Conservation (phyloP, 1,140 invertebrate genomes). For the Aradophagus sp. region DNA sequence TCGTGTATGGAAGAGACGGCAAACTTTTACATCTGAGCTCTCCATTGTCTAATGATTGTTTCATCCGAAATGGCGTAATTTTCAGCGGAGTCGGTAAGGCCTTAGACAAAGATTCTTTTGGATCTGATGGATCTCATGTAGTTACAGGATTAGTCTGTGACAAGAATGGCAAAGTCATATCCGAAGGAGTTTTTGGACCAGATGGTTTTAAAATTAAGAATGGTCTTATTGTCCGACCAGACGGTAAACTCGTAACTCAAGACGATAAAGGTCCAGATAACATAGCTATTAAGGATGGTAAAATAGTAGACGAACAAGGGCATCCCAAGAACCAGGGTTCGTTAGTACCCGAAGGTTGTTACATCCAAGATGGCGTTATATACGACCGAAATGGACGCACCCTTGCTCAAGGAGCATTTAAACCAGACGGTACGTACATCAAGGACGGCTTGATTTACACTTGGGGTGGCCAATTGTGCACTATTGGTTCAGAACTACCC, state of each 20-base stretch:
- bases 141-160: constrained; percentile 65
- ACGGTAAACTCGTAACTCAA: constrained; percentile 67
- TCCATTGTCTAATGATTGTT: constrained; percentile 64
- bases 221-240: constrained; percentile 66
- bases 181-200: constrained; percentile 67
- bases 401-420: constrained; percentile 69
- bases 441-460: constrained; percentile 68
- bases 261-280: constrained; percentile 68
- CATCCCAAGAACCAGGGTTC: constrained; percentile 66
- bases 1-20: constrained; percentile 66
- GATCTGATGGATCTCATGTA: constrained; percentile 70
- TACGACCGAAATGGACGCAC: constrained; percentile 64
- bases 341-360: constrained; percentile 68
- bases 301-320: constrained; percentile 65
- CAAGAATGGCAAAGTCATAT: constrained; percentile 64
- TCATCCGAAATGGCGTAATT: constrained; percentile 67
- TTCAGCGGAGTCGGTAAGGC: constrained; percentile 63
- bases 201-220: constrained; percentile 69
- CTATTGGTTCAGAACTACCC: constrained; percentile 65
- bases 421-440: constrained; percentile 67
- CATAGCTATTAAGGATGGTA: constrained; percentile 66
- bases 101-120: constrained; percentile 64
- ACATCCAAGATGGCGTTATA: constrained; percentile 67
- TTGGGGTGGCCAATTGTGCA: constrained; percentile 68
- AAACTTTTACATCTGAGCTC: constrained; percentile 65